These are phyloP conservation scores for Pseudochirops cupreus DNA, from an alignment of 2,797 vertebrate genomes.

Conservation along the genomic window DNA sequence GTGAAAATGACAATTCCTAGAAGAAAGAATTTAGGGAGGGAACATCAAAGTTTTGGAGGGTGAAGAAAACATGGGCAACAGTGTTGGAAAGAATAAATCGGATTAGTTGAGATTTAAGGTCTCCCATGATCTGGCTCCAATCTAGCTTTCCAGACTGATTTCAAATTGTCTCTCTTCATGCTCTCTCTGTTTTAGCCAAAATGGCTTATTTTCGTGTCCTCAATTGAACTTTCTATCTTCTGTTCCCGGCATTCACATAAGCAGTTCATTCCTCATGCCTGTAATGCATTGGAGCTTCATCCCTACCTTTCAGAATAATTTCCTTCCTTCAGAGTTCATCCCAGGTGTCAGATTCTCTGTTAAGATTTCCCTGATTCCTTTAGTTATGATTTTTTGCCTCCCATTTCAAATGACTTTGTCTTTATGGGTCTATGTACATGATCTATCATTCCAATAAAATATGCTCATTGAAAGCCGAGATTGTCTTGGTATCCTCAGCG, in stretches of 20 bases:
- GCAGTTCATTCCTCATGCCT: not conserved
- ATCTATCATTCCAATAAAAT: not conserved
- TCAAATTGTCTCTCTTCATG: not conserved
- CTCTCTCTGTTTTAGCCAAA: not conserved
- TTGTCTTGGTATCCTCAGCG: not conserved
- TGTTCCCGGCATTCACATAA: not conserved
- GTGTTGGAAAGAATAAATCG: not conserved
- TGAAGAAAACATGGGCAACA: slow-evolving; percentile 16
- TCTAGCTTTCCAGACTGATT: not conserved
- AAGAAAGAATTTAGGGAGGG: not conserved
- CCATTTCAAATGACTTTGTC: not conserved
- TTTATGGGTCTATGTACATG: not conserved
- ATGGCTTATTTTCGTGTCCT: not conserved
- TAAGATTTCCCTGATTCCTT: not conserved
- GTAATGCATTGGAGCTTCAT: not conserved
- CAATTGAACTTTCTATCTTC: not conserved
- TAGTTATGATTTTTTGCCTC: not conserved
- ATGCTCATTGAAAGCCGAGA: not conserved
- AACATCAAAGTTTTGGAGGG: not conserved
- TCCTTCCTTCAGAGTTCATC: not conserved
- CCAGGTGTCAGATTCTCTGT: not conserved
- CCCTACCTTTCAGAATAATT: not conserved
- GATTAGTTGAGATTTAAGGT: slow-evolving; percentile 5
- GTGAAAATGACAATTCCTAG: not conserved
- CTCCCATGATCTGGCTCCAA: not conserved